Percentiles rank a stretch among this genome's conserved stretches.
Evolutionary conservation across 2,888 invertebrate genomes (phyloP).

Genomic region (Corbicula japonica): DNA sequence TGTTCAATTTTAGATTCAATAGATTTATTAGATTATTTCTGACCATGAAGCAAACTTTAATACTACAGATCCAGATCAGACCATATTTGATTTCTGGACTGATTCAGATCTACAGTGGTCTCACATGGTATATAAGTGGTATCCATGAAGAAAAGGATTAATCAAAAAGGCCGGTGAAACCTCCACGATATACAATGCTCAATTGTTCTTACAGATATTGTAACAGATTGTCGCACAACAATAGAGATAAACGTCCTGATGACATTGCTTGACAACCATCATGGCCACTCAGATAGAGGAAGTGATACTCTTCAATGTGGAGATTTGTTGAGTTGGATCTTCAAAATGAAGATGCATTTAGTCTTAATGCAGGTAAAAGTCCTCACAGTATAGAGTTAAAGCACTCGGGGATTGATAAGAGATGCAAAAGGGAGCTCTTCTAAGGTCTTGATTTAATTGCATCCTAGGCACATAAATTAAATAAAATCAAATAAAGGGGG

Average conservation of each 20-base stretch:
- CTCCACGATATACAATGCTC: too few species aligned
- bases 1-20: too few species aligned
- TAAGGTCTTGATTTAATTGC: slow-evolving; percentile 33
- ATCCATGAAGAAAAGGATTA: too few species aligned
- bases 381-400: slow-evolving; percentile 28
- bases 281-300: slow-evolving; percentile 64
- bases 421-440: slow-evolving; percentile 24
- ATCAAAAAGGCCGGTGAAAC: too few species aligned
- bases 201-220: slow-evolving; percentile 24
- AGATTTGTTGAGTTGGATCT: slow-evolving; percentile 46
- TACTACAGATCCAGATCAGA: too few species aligned
- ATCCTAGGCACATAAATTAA: slow-evolving; percentile 34
- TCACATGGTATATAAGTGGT: too few species aligned
- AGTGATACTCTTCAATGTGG: slow-evolving; percentile 59
- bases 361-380: slow-evolving; percentile 50
- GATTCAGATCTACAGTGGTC: too few species aligned
- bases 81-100: too few species aligned
- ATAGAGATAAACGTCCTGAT: slow-evolving; percentile 43
- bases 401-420: slow-evolving; percentile 44
- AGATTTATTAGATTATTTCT: too few species aligned
- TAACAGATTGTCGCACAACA: slow-evolving; percentile 28
- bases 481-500: too few species aligned
- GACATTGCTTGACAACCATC: slow-evolving; percentile 68
- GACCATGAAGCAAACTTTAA: too few species aligned
- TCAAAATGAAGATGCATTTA: slow-evolving; percentile 41